Percentiles rank a stretch among this genome's conserved stretches.
These are phyloP conservation scores for Choreutis nemorana DNA, from an alignment of 2,888 invertebrate species.

Conservation along the genomic window DNA sequence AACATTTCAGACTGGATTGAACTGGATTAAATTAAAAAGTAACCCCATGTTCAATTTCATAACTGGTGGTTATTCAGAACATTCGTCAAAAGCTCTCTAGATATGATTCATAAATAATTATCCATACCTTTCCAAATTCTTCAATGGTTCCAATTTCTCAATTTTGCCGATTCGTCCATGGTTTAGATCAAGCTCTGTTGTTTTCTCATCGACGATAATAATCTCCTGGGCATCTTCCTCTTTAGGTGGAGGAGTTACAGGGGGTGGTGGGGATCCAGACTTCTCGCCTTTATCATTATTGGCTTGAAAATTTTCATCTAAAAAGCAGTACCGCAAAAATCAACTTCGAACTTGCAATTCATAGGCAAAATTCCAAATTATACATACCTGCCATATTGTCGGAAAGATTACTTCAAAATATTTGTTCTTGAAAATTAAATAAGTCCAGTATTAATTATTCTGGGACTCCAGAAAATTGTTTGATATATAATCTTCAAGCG, in stretches of 20 bases:
- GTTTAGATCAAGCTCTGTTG: slow-evolving; percentile 84
- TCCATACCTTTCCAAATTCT: slow-evolving; percentile 71
- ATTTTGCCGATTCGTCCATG: slow-evolving; percentile 87
- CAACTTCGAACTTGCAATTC: neutral
- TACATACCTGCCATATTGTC: no score
- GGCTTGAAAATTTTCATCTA: neutral
- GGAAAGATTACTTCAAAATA: no score
- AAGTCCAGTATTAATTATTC: no score
- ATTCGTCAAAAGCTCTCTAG: no score
- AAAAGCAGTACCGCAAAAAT: no score
- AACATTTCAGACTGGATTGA: no score
- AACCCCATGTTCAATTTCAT: neutral
- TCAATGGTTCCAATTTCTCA: slow-evolving; percentile 82
- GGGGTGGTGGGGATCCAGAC: slow-evolving; percentile 20
- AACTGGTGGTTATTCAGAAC: no score
- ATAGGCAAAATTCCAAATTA: no score
- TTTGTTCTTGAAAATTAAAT: no score
- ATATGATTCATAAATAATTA: neutral
- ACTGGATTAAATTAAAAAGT: no score
- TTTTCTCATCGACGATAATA: slow-evolving; percentile 71
- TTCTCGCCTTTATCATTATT: slow-evolving; percentile 11
- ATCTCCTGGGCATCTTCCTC: slow-evolving; percentile 65
- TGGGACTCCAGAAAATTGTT: no score
- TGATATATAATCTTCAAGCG: no score
- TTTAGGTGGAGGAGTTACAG: slow-evolving; percentile 28